Base-by-base conservation (phyloP, 1,140 invertebrate species). In the Zaprionus gabonicus region DNA sequence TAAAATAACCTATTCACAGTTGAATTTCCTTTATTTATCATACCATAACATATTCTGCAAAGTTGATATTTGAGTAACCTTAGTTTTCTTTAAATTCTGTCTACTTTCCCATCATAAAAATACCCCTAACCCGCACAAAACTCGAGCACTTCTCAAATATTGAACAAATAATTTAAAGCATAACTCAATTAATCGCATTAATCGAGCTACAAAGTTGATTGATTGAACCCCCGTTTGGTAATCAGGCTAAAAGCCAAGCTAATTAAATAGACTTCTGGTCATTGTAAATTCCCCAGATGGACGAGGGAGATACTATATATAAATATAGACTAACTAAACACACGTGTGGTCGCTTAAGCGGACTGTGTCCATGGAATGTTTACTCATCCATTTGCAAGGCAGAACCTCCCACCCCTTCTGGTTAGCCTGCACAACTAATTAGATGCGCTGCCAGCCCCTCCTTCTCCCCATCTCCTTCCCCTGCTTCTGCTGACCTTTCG, bases 311-410 rank as follows among this genome's bases (percentile, higher is more conserved):
- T 49, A 23, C 23, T 23, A 46, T 9, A 51, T 51, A 51, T 25
- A 10, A 12, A 51, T 25, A 10, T 23, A 20, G 46, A 51, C 20
- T 51, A 51, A 23, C 23, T 25, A 51, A 20, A 51, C 46, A 51
- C 46, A 51, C 51, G 63, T 46, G 41, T 46, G 41, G 41, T 44
- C n/a, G 41, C 41, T 17, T n/a, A 17, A 44, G n/a, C 15, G 41
- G 1, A n/a, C 41, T n/a, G 41, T 46, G 41, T 46, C 41, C 41
- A 46, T 46, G n/a, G 38, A 17, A 46, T 87, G 78, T 88, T 87
- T 88, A 82, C 80, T 68, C 82, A 87, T 75, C 84, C 80, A 87
- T 85, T 84, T 78, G 60, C 67, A 76, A 63, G 63, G 71, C 71
- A 58, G 59, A 67, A 12, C 9, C 20, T 3, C 51, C 53, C 27